Conservation (phyloP, 2,888 invertebrate species). For the Ferrisia virgata region DNA sequence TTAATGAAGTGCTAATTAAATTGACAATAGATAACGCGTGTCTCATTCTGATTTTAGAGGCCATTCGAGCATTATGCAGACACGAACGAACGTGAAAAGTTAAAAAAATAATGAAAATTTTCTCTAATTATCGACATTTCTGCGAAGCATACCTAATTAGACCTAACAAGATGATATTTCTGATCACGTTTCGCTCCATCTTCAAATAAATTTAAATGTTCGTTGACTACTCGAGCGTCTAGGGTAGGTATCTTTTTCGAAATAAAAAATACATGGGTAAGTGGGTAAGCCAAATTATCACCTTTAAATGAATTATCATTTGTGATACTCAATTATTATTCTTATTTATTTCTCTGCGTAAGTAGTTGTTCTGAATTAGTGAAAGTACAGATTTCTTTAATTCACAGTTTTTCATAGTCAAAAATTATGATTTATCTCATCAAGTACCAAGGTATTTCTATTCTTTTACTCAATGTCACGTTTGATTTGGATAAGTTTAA, state of each 20-base stretch:
- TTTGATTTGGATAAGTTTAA: no score
- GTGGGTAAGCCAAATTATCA: neutral
- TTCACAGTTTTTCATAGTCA: no score
- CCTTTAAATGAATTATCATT: neutral
- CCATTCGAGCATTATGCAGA: neutral
- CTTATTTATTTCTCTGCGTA: neutral
- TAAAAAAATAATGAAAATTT: neutral
- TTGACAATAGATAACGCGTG: neutral
- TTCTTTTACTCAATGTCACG: no score
- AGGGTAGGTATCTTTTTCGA: neutral
- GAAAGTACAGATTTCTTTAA: no score
- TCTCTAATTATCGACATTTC: neutral
- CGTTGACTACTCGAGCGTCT: neutral
- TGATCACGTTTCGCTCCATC: neutral
- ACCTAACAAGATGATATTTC: neutral
- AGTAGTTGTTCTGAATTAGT: no score
- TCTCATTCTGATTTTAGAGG: neutral
- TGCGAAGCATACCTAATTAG: neutral
- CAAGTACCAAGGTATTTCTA: no score
- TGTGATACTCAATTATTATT: neutral
- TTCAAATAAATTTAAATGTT: neutral
- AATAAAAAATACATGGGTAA: no score
- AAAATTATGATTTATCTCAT: no score
- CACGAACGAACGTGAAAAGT: neutral
- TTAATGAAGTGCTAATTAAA: conserved; percentile 9